These are phyloP conservation scores for Electrona antarctica DNA, from an alignment of 2,113 vertebrate genomes.

Conservation along the genomic window DNA sequence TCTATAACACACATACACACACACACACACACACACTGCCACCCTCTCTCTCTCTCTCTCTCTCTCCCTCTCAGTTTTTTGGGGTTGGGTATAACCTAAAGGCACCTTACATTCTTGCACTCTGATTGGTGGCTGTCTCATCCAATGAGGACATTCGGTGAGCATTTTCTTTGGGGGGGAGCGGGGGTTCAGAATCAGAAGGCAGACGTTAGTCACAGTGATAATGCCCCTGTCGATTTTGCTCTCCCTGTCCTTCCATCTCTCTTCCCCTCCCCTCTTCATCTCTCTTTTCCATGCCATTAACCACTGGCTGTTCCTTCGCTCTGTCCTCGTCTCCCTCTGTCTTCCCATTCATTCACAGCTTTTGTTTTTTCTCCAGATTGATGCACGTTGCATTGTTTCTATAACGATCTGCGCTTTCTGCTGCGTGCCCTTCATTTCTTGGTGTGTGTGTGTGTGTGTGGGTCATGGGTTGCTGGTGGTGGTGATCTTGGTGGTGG, in stretches of 20 bases:
- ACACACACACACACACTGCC: conserved; percentile 19
- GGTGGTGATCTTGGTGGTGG: no score
- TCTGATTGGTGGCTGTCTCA: conserved; percentile 71
- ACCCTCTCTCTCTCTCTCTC: conserved; percentile 2
- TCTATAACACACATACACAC: conserved; percentile 19
- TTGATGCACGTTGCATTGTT: no score
- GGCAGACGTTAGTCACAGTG: conserved; percentile 48
- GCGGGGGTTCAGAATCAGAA: conserved; percentile 60
- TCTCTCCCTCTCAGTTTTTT: conserved; percentile 65
- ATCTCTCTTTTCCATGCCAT: background rate
- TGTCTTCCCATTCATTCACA: no score
- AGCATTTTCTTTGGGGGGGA: conserved; percentile 54
- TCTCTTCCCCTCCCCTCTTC: background rate
- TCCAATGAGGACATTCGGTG: conserved; percentile 69
- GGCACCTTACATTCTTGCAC: conserved; percentile 81
- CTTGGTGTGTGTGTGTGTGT: background rate
- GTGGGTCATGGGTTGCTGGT: no score
- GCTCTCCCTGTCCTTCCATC: conserved; percentile 31
- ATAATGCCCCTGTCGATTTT: conserved; percentile 66
- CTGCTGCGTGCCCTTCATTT: no score
- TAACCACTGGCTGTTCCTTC: no score
- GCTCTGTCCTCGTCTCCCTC: no score
- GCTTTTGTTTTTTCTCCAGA: no score
- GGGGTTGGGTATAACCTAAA: conserved; percentile 85
- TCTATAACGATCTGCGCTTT: no score